Conservation (phyloP, 2,797 vertebrate species). For the Pterois miles region DNA sequence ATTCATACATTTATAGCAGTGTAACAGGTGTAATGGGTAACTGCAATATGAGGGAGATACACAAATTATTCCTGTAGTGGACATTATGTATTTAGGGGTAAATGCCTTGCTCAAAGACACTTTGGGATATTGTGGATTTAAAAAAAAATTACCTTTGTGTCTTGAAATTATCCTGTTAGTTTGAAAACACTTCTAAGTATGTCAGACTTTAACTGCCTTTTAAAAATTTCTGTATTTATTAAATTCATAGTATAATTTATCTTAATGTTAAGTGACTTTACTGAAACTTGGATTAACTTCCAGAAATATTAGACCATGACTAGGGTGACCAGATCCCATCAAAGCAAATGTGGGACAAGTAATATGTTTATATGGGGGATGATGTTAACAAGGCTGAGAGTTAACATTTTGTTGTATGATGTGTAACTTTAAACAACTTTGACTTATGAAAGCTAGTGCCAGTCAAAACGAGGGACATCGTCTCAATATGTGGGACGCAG, state of each 20-base stretch:
- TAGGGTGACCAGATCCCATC: too few species aligned
- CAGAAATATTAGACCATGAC: background rate
- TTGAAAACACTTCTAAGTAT: background rate
- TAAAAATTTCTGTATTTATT: background rate
- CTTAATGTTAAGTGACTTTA: background rate
- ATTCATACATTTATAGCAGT: background rate
- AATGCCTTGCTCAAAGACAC: background rate
- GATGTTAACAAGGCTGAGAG: too few species aligned
- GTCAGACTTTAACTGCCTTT: background rate
- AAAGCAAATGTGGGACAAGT: too few species aligned
- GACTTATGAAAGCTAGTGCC: too few species aligned
- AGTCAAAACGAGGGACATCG: too few species aligned
- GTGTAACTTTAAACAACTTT: too few species aligned
- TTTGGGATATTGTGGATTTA: too few species aligned
- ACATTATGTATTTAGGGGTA: background rate
- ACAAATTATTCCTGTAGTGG: background rate
- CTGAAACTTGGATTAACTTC: background rate
- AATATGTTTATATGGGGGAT: too few species aligned
- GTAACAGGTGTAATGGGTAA: background rate
- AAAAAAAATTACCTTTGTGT: background rate
- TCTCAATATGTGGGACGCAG: too few species aligned
- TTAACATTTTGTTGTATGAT: too few species aligned
- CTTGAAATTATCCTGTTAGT: background rate
- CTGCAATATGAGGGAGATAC: background rate
- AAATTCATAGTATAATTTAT: background rate